These are phyloP conservation scores for Ondatra zibethicus DNA, from an alignment of 2,113 vertebrate species.

Conservation along the genomic window DNA sequence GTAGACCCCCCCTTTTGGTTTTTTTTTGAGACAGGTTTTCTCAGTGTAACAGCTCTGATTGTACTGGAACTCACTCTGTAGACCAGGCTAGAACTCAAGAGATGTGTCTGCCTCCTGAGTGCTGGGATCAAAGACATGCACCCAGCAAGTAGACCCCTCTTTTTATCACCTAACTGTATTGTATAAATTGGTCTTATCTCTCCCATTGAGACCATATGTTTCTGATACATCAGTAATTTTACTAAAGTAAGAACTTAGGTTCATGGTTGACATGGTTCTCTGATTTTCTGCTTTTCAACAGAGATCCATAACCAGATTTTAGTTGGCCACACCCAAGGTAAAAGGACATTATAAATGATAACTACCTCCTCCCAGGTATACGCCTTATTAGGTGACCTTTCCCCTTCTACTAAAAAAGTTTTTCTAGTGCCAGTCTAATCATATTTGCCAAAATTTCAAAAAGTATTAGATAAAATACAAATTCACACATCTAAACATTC, in stretches of 20 bases:
- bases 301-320: background rate
- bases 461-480: conserved; percentile 52
- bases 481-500: conserved; percentile 47
- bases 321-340: conserved; percentile 15
- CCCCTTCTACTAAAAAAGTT: conserved; percentile 99
- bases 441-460: conserved; percentile 88
- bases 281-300: conserved; percentile 41
- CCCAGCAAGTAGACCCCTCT: background rate
- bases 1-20: background rate
- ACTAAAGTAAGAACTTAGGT: background rate
- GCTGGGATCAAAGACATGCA: too few species aligned
- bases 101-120: too few species aligned
- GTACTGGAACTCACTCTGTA: too few species aligned
- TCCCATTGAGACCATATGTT: background rate
- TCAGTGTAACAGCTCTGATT: too few species aligned
- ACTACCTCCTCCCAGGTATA: conserved; percentile 98
- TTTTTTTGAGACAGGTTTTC: too few species aligned
- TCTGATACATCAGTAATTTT: conserved; percentile 51
- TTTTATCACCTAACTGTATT: background rate
- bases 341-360: conserved; percentile 76
- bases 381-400: conserved; percentile 92
- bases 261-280: background rate
- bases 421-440: conserved; percentile 99
- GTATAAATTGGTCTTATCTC: background rate
- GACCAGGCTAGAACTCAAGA: too few species aligned